These are phyloP conservation scores for Caenorhabditis sinica DNA, from an alignment of 2,888 invertebrate genomes.

Conservation along the genomic window DNA sequence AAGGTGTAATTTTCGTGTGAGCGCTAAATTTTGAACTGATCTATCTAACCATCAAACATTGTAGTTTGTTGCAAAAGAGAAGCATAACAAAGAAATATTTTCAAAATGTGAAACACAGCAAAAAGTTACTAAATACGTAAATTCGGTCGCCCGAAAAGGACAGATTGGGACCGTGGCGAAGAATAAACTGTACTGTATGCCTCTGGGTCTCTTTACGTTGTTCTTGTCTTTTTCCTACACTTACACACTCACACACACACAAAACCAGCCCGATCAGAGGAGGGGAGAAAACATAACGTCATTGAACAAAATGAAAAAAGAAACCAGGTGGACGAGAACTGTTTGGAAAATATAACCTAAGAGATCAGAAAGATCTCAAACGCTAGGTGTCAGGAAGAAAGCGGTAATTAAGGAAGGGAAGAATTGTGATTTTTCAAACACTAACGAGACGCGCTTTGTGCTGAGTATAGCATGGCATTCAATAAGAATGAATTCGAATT, in stretches of 20 bases:
- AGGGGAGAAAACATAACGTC: conserved; percentile 30
- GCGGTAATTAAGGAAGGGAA: no score
- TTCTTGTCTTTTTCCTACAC: not conserved
- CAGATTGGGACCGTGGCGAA: conserved; percentile 13
- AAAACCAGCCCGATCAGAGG: conserved; percentile 54
- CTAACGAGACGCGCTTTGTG: no score
- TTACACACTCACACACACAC: not conserved
- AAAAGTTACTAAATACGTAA: conserved; percentile 14
- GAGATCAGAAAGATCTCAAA: no score
- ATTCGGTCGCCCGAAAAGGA: conserved; percentile 40
- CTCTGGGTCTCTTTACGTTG: not conserved
- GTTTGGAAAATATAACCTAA: not conserved
- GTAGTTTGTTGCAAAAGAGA: not conserved
- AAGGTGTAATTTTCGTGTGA: conserved; percentile 8
- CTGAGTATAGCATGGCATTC: no score
- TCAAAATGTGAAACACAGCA: not conserved
- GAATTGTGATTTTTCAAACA: no score
- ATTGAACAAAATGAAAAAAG: not conserved
- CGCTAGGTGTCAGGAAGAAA: no score
- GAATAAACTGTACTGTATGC: conserved; percentile 41
- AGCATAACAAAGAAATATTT: not conserved
- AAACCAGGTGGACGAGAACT: conserved; percentile 4
- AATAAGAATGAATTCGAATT: conserved; percentile 2
- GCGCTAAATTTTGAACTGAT: conserved; percentile 8
- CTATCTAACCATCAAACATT: not conserved